Evolutionary conservation across 1,140 invertebrate species (phyloP), one percentile per base, ranked within the genome.

Genomic region (Muscidifurax raptorellus): DNA sequence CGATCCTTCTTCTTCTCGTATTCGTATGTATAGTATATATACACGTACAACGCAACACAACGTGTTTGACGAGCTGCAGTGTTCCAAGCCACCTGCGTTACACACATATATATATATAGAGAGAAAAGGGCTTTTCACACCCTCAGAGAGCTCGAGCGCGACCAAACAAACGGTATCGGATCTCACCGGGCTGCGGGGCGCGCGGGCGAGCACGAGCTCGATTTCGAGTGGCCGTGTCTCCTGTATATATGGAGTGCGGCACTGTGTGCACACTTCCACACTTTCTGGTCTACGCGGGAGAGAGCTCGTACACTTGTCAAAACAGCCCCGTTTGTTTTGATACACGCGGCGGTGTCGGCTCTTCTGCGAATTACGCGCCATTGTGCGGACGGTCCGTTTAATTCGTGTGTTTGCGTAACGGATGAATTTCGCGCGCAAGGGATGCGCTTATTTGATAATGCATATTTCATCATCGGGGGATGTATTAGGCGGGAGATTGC

Each of bases 301-400:
- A 27, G 18, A 2, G 10, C 44, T 9, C 32, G 47, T 66, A 77
- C 81, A 83, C 81, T 83, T 80, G 83, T 80, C 83, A 84, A 84
- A 84, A 80, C 69, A 84, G 69, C 36, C 28, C 15, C 59, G 66
- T 84, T 80, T 84, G 77, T 74, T 66, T 59, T 36, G 77, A 59
- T 84, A 84, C 59, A 64, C 5, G 32, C 32, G 47, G 66, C 25
- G 12, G 28, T 25, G 52, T 25, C 27, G 52, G 6, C 52, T 59
- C 52, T 59, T 59, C 18, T n/a, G 77, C 77, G 74, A 52, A 76
- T 44, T 25, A 28, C 44, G 44, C 44, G 13, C 40, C n/a, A 76
- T 76, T 76, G 36, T 76, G 15, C 64, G 12, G 7, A 64, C 67
- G n/a, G 32, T 30, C 72, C 13, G 25, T 40, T 82, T 76, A 75